Percentiles rank a stretch among this genome's conserved stretches.
Evolutionary conservation across 2,888 invertebrate species (phyloP).

Genomic region (Pollenia amentaria): DNA sequence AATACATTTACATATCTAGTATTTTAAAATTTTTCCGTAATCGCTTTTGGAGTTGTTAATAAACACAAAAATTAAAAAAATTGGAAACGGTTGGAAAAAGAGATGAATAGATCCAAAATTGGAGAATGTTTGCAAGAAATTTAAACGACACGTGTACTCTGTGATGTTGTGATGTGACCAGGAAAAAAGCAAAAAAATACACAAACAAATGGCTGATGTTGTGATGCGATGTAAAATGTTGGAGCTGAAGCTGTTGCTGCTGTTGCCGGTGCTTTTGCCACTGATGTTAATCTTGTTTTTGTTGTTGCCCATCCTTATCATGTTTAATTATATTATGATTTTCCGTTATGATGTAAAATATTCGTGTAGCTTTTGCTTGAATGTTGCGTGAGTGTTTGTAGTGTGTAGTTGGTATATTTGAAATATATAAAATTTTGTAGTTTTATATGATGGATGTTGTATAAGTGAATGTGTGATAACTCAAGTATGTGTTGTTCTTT

Average conservation of each 20-base stretch:
- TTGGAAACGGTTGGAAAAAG: not conserved
- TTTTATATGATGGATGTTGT: conserved; percentile 39
- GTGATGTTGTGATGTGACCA: conserved; percentile 42
- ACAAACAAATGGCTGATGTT: conserved; percentile 17
- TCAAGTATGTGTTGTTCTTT: conserved; percentile 7
- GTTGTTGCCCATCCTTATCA: conserved; percentile 50
- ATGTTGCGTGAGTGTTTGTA: not conserved
- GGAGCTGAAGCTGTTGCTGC: conserved; percentile 35
- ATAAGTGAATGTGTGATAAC: not conserved
- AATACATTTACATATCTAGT: conserved; percentile 15
- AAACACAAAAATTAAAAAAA: conserved; percentile 27
- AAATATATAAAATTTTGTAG: conserved; percentile 46
- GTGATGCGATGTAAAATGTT: conserved; percentile 32
- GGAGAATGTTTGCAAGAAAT: conserved; percentile 43
- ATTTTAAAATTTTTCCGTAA: conserved; percentile 49
- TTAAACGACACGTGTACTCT: conserved; percentile 64
- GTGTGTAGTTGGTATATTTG: conserved; percentile 7
- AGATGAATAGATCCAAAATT: not conserved
- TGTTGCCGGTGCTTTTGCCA: conserved; percentile 5
- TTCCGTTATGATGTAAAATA: conserved; percentile 49
- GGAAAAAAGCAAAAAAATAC: conserved; percentile 12
- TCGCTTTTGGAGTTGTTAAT: conserved; percentile 32
- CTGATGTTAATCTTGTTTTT: conserved; percentile 35
- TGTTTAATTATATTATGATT: conserved; percentile 49
- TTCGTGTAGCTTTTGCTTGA: conserved; percentile 19